Base-by-base conservation (phyloP, 2,888 invertebrate genomes). In the Netelia virgata region DNA sequence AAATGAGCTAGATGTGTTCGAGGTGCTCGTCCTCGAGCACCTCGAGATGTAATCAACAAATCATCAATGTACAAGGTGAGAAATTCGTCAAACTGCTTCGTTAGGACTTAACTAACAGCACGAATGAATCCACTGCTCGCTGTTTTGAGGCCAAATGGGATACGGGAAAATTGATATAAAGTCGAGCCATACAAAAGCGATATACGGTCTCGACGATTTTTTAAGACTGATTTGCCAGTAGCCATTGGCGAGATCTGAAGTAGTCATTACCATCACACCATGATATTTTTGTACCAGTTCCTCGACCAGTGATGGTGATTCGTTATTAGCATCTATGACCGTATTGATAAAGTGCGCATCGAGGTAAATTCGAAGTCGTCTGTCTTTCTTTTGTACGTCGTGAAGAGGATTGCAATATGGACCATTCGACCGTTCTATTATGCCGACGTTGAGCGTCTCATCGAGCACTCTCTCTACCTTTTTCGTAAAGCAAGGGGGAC, bases 101-200 rank as follows among this genome's bases (percentile, higher is more conserved):
- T 90, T 1, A 92, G 75, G 5, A 87, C 80, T 14, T 83, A 18
- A 72, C 69, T 86, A 20, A 89, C 64, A 9, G 86, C 85, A 9
- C 86, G 63, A 0, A 88, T 86, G 70, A 88, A 89, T 9, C 83
- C 87, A 36, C 85, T 87, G 2, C 89, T 88, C 1, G 88, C 87
- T 0, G 88, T 89, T n/a, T 89, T 90, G n/a, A 91, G 53, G 6
- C 90, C 91, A 74, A 91, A 91, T 1, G 91, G 90, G 9, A 91
- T 75, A n/a, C 90, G 87, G 69, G 87, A 83, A 6, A 36, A 68
- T 74, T 86, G 83, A 84, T 89, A 77, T 64, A 88, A 76, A 66
- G 74, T 73, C 3, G 74, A 57, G 8, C 59, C 78, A n/a, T 77
- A 50, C 8, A 75, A 87, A 86, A 8, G 85, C 85, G 8, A 83